Percentiles rank a stretch among this genome's conserved stretches.
phyloP scores from a whole-genome alignment of 2,113 vertebrate species.

The Puffinus mauretanicus region DNA sequence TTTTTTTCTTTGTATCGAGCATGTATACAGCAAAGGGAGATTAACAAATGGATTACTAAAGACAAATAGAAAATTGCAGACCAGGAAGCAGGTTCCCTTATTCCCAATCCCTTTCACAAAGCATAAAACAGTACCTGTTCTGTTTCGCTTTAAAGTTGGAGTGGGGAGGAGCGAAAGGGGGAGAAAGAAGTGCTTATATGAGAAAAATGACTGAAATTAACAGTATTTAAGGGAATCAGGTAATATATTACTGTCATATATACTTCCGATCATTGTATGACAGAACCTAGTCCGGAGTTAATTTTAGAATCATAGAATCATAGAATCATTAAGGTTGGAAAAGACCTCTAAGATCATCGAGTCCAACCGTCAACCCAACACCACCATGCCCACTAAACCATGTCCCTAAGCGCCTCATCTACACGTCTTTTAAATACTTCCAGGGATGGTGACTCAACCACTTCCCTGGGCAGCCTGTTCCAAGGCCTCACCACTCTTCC shows the following conservation, averaged over 20 bases:
- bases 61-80: not conserved
- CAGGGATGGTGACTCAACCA: too few relatives aligned
- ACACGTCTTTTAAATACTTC: too few relatives aligned
- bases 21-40: not conserved
- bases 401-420: too few relatives aligned
- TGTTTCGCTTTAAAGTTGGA: not conserved
- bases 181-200: not conserved
- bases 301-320: not conserved
- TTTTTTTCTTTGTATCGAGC: not conserved
- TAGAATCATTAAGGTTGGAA: too few relatives aligned
- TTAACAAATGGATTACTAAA: not conserved
- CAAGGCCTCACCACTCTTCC: too few relatives aligned
- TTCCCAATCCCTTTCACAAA: not conserved
- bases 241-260: not conserved
- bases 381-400: too few relatives aligned
- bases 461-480: too few relatives aligned
- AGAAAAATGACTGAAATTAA: not conserved
- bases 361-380: too few relatives aligned
- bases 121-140: not conserved
- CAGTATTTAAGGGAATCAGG: not conserved
- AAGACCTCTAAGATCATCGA: too few relatives aligned
- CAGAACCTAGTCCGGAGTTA: not conserved
- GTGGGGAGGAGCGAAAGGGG: not conserved
- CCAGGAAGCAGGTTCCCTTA: not conserved
- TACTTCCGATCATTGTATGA: not conserved